Evolutionary conservation across 1,140 invertebrate genomes (phyloP), one percentile per base, ranked within the genome.

Genomic region (Ericerus pela): DNA sequence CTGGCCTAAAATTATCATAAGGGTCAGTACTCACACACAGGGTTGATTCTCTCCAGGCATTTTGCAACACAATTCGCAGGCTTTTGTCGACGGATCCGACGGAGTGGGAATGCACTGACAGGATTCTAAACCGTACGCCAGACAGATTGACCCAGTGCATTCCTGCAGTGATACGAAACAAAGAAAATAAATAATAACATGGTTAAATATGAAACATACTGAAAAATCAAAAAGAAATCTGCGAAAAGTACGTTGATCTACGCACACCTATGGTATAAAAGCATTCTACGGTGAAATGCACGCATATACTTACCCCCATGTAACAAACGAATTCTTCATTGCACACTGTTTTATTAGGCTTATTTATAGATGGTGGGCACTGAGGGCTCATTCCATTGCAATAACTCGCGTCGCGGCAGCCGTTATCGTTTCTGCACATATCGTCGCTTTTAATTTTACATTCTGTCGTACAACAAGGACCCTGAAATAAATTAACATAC

Each of bases 261-360:
- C 36, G 14, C 14, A 4, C 20, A 38, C n/a, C 4, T 14, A 5
- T 38, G 36, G 14, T 16, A 38, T 38, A 16, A n/a, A n/a, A n/a
- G n/a, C n/a, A 16, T 14, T n/a, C 14, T 5, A 33, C 8, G n/a
- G n/a, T 10, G n/a, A 33, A 33, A 33, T 10, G n/a, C 30, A 33
- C n/a, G 30, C 8, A 38, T 18, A 58, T 58, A 77, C 80, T 79
- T 73, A 90, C 87, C 61, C 91, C 91, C 84, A 93, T 90, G 65
- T 88, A 94, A 68, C 91, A 95, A 31, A 95, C 90, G 66, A 89
- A 85, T 66, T 90, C 88, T 65, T 89, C 83, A 70, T 93, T 91
- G 71, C 91, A 96, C 58, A 90, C 80, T 12, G 91, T 95, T 67
- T 91, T 88, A 72, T 96, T 95, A 12, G 89, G 85, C 68, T 91